phyloP scores from a whole-genome alignment of 2,113 vertebrate species.

The Myrmophylax atrothorax region DNA sequence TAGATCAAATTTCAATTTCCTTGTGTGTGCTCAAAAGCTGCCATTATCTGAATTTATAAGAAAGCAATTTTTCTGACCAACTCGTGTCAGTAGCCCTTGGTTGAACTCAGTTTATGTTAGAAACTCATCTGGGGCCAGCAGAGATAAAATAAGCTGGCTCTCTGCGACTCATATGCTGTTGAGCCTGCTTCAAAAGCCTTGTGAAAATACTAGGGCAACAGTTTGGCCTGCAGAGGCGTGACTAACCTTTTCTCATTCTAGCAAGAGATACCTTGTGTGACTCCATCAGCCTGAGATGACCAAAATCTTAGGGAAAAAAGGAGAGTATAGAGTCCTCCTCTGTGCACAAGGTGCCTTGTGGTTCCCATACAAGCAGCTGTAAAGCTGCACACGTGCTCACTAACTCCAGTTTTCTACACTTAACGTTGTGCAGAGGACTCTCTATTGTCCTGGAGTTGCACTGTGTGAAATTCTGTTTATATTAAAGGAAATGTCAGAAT shows the following conservation, averaged over 20 bases:
- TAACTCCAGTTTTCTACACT: neutral
- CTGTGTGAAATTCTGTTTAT: neutral
- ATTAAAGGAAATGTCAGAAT: neutral
- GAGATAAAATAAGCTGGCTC: neutral
- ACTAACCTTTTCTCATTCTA: neutral
- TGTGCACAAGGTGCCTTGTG: accelerated
- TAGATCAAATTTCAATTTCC: neutral
- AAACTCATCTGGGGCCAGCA: neutral
- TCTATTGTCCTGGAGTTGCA: neutral
- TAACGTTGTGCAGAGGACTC: neutral
- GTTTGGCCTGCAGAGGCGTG: neutral
- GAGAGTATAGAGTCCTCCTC: neutral
- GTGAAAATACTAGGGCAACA: neutral
- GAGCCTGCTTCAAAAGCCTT: neutral
- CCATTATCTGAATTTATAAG: neutral
- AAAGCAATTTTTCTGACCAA: neutral
- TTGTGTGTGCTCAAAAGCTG: neutral
- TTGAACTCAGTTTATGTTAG: neutral
- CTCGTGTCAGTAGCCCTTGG: neutral
- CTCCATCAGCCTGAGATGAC: neutral
- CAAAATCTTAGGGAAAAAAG: neutral
- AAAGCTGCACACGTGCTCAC: neutral
- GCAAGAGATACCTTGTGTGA: neutral
- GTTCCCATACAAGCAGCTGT: neutral
- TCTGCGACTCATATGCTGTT: neutral